These are phyloP conservation scores for Oryzias dopingdopingensis DNA, from an alignment of 2,797 vertebrate genomes.

Conservation along the genomic window DNA sequence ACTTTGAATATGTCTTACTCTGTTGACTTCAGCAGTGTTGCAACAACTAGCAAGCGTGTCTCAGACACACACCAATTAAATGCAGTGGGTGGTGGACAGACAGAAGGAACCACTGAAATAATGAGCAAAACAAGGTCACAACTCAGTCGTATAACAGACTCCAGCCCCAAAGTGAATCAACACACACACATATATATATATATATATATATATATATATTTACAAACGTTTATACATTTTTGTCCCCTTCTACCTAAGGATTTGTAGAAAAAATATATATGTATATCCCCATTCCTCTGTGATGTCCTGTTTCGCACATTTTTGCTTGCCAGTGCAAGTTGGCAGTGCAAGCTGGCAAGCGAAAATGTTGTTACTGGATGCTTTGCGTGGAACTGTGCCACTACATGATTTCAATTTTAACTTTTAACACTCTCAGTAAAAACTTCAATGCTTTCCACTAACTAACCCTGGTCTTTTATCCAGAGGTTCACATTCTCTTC, in stretches of 20 bases:
- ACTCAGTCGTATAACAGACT: conserved; percentile 7
- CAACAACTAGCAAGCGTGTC: conserved; percentile 42
- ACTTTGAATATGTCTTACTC: conserved; percentile 3
- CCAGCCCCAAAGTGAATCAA: too few species aligned
- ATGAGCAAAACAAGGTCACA: conserved; percentile 49
- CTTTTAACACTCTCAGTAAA: conserved; percentile 9
- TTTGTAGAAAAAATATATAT: too few species aligned
- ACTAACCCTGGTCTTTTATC: conserved; percentile 21
- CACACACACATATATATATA: too few species aligned
- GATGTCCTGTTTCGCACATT: conserved; percentile 17
- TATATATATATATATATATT: too few species aligned
- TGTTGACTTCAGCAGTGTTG: conserved; percentile 20
- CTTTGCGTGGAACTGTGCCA: conserved; percentile 19
- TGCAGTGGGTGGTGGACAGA: conserved; percentile 24
- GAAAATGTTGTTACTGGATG: conserved; percentile 13
- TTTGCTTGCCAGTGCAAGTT: conserved; percentile 25
- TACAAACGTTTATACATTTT: too few species aligned
- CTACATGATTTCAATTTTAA: conserved; percentile 24
- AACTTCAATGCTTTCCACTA: background rate
- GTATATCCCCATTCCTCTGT: conserved; percentile 7
- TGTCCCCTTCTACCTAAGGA: too few species aligned
- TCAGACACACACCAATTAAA: background rate
- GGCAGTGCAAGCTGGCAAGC: conserved; percentile 21
- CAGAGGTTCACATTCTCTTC: conserved; percentile 12
- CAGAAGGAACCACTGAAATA: conserved; percentile 40